Evolutionary conservation across 2,797 vertebrate genomes (phyloP), one percentile per base, ranked within the genome.

Genomic region (Alcedo quadribrachys): DNA sequence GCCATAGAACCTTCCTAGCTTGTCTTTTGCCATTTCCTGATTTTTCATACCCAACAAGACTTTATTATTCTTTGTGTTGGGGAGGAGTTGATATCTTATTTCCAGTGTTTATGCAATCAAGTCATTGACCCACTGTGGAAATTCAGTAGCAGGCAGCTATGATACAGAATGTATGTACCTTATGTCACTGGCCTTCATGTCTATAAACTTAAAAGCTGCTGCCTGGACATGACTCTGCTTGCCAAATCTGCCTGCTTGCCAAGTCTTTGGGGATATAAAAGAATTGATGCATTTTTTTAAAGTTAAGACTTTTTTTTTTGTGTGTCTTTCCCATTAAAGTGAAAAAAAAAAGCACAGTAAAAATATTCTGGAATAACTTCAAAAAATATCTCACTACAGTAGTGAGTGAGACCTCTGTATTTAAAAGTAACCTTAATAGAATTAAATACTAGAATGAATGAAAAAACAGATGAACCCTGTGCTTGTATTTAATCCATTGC

Each of bases 111-210:
- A 80, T 65, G 14, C 57, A 79, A 81, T 54, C 14, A 17, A 85
- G 86, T 85, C 94, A 94, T 35, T 95, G 93, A 91, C 93, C 89
- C 33, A n/a, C 51, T 77, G 33, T 93, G 61, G 75, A 94, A 73
- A 94, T 92, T 85, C 81, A 81, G 92, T 83, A 86, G 71, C 71
- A 81, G 57, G 50, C 81, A 81, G 84, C 62, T 82, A 83, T 90
- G 73, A 48, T 77, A 57, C 71, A 73, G 81, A 61, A 46, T 74
- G 25, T 60, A 57, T 88, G 70, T 75, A 66, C 69, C 71, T 85
- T 82, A 46, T 95, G 87, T 95, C 94, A 92, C 57, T 84, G 88
- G 65, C 84, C 92, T 91, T 85, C 10, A 1, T 88, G 73, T 96
- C 81, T 51, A 37, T 90, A 91, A 96, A 93, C 78, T 77, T 83